phyloP scores from a whole-genome alignment of 1,140 invertebrate genomes.

The Drosophila ercepeae region DNA sequence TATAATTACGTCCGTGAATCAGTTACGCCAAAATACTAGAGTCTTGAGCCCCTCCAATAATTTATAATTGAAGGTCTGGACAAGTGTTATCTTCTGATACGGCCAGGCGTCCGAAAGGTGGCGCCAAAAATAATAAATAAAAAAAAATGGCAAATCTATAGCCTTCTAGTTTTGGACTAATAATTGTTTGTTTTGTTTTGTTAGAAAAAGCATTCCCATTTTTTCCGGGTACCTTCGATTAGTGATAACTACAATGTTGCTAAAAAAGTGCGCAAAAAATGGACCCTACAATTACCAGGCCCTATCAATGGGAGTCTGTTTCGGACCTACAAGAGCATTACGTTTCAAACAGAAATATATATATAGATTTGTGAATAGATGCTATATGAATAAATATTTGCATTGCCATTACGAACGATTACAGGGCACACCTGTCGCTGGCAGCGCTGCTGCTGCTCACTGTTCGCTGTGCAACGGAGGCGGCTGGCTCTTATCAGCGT shows the following conservation, averaged over 20 bases:
- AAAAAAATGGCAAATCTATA: conserved; percentile 1
- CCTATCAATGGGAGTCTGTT: conserved; percentile 30
- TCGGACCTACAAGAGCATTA: conserved; percentile 22
- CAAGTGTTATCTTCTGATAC: conserved; percentile 32
- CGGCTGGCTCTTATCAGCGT: conserved; percentile 9
- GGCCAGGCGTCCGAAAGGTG: conserved; percentile 14
- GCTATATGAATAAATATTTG: conserved; percentile 6
- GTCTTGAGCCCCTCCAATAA: conserved; percentile 34
- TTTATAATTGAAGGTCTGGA: conserved; percentile 30
- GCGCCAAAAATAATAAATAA: conserved; percentile 9
- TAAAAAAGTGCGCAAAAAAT: conserved; percentile 30
- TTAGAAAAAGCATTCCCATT: background rate
- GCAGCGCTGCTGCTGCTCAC: background rate
- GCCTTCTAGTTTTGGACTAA: background rate
- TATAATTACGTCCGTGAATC: conserved; percentile 30
- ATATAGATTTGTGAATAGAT: background rate
- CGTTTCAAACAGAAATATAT: too few species aligned
- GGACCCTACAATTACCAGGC: conserved; percentile 23
- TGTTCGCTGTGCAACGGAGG: background rate
- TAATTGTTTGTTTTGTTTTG: too few species aligned
- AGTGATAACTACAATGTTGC: conserved; percentile 26
- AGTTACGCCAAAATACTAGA: conserved; percentile 37
- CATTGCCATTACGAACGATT: conserved; percentile 17
- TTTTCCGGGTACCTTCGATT: background rate
- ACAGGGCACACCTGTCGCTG: conserved; percentile 24